Evolutionary conservation across 2,797 vertebrate genomes (phyloP).

Genomic region (Hipposideros larvatus): DNA sequence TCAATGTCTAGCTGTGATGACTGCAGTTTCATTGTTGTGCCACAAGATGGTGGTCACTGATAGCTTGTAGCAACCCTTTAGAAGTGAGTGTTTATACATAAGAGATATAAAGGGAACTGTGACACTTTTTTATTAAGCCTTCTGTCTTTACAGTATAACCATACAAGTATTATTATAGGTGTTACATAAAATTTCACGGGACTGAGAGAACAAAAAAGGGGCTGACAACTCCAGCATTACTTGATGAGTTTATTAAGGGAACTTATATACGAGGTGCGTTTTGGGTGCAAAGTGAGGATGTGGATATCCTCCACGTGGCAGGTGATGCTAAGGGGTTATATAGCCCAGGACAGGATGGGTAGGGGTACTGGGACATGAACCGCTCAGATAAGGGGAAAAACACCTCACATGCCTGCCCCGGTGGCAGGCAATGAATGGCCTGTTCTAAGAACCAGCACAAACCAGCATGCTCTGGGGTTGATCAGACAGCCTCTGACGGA

Average conservation of each 20-base stretch:
- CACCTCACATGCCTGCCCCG: background rate
- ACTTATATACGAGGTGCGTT: rapidly evolving
- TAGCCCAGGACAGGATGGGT: background rate
- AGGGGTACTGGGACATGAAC: background rate
- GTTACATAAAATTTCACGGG: background rate
- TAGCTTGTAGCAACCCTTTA: background rate
- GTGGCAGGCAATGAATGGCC: background rate
- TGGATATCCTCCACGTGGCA: background rate
- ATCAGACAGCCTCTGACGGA: background rate
- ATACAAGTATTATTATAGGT: background rate
- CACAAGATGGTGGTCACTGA: constrained; percentile 3
- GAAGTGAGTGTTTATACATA: background rate
- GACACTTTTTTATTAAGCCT: background rate
- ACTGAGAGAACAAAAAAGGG: background rate
- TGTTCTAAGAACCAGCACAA: background rate
- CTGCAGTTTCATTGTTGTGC: background rate
- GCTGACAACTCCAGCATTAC: too few relatives aligned
- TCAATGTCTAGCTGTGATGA: background rate
- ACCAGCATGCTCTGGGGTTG: background rate
- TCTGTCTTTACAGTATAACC: background rate
- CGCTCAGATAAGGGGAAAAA: background rate
- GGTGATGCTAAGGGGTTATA: background rate
- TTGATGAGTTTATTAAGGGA: background rate
- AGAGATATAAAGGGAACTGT: background rate
- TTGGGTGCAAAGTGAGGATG: background rate